Evolutionary conservation across 2,113 vertebrate species (phyloP).

Genomic region (Myocastor coypus): DNA sequence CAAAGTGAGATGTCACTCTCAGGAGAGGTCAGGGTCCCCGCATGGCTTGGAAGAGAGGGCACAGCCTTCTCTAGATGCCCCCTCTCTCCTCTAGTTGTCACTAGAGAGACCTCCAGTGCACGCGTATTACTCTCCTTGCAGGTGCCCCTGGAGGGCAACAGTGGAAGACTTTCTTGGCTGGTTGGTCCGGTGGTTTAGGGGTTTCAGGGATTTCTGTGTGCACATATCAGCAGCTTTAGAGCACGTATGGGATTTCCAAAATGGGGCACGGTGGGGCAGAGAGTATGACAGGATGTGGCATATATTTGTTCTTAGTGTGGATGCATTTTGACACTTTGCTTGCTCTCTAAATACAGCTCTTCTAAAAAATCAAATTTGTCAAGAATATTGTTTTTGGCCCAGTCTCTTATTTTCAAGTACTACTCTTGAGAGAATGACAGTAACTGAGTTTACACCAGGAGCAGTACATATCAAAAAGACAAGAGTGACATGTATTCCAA

Average conservation of each 20-base stretch:
- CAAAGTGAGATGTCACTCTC: rapidly evolving
- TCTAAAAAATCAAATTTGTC: neutral
- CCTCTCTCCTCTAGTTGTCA: neutral
- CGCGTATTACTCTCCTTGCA: neutral
- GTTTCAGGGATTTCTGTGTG: neutral
- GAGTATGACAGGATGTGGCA: neutral
- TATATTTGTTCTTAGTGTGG: neutral
- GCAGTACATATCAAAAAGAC: too few species aligned
- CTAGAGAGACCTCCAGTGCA: neutral
- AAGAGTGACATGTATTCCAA: too few species aligned
- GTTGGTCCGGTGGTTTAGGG: too few species aligned
- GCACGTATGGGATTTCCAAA: neutral
- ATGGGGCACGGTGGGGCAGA: too few species aligned
- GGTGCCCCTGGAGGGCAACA: too few species aligned
- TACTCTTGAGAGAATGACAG: too few species aligned
- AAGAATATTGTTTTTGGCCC: too few species aligned
- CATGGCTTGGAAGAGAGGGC: neutral
- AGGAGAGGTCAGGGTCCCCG: neutral
- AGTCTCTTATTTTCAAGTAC: too few species aligned
- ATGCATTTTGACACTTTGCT: neutral
- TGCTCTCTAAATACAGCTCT: neutral
- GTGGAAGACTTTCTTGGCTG: neutral
- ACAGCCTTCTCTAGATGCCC: neutral
- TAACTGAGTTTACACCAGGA: too few species aligned
- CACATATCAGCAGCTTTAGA: neutral